Evolutionary conservation across 2,113 vertebrate genomes (phyloP).

Genomic region (Myrmecophaga tridactyla): DNA sequence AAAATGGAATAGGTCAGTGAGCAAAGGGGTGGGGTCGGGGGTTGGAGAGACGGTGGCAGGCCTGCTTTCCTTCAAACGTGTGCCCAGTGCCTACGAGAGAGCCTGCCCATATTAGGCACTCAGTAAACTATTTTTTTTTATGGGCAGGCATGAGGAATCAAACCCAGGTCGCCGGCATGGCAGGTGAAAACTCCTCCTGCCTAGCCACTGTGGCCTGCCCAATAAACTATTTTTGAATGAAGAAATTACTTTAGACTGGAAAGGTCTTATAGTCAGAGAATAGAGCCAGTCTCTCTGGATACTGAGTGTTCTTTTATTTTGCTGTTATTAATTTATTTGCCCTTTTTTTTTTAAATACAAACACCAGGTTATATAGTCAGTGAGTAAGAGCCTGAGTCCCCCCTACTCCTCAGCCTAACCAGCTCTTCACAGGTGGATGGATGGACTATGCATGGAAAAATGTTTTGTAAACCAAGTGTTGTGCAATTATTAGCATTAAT

Average conservation of each 20-base stretch:
- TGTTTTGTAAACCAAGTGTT: neutral
- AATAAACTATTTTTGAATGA: no score
- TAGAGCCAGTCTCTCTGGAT: neutral
- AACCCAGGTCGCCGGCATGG: no score
- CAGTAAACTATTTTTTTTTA: neutral
- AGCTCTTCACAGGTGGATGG: neutral
- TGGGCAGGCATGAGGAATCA: no score
- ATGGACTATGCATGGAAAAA: neutral
- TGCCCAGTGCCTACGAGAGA: neutral
- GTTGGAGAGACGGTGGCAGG: neutral
- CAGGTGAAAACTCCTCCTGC: no score
- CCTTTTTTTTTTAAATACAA: neutral
- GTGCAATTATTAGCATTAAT: neutral
- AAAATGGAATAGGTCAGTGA: neutral
- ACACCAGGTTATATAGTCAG: neutral
- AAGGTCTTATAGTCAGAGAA: neutral
- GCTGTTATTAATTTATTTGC: neutral
- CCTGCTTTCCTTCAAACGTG: neutral
- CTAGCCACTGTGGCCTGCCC: no score
- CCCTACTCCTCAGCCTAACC: neutral
- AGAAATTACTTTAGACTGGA: neutral
- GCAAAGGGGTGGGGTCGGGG: neutral
- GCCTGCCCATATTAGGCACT: neutral
- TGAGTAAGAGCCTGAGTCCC: accelerated
- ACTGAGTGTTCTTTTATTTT: neutral